Percentiles rank a stretch among this genome's conserved stretches.
phyloP scores from a whole-genome alignment of 2,888 invertebrate genomes.

The Lepidonotus clava region DNA sequence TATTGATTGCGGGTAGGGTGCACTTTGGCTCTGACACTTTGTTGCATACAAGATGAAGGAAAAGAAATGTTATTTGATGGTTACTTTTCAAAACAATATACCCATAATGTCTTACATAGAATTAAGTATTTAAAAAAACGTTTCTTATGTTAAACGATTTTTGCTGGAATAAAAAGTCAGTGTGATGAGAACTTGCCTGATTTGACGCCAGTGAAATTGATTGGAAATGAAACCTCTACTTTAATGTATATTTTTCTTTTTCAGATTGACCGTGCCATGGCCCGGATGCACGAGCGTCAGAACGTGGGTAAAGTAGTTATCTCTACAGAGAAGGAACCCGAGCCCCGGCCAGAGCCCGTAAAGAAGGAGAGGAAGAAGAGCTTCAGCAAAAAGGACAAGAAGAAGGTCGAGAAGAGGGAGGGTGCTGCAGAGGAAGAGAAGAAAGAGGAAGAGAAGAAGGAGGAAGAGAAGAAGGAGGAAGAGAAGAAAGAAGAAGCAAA shows the following conservation, averaged over 20 bases:
- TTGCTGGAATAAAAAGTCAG: too few species aligned
- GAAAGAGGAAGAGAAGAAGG: slow-evolving; percentile 39
- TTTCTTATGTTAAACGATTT: too few species aligned
- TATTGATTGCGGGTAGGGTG: too few species aligned
- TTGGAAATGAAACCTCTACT: too few species aligned
- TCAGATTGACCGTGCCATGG: slow-evolving; percentile 63
- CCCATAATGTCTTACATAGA: too few species aligned
- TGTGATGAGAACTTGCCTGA: too few species aligned
- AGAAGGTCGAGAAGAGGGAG: slow-evolving; percentile 41
- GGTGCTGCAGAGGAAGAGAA: slow-evolving; percentile 18
- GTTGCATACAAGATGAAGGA: too few species aligned
- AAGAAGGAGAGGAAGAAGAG: slow-evolving; percentile 54
- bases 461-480: neutral
- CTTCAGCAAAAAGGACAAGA: slow-evolving; percentile 47
- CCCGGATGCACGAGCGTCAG: slow-evolving; percentile 61
- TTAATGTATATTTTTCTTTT: neutral
- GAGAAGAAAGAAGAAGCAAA: neutral
- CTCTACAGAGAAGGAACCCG: slow-evolving; percentile 58
- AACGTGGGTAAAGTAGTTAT: slow-evolving; percentile 64
- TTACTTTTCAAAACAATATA: too few species aligned
- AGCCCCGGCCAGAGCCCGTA: slow-evolving; percentile 34
- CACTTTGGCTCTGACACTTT: too few species aligned
- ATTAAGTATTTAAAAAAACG: too few species aligned
- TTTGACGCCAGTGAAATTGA: too few species aligned
- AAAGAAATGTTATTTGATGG: too few species aligned